Evolutionary conservation across 2,113 vertebrate genomes (phyloP).

Genomic region (Coryphaenoides rupestris): DNA sequence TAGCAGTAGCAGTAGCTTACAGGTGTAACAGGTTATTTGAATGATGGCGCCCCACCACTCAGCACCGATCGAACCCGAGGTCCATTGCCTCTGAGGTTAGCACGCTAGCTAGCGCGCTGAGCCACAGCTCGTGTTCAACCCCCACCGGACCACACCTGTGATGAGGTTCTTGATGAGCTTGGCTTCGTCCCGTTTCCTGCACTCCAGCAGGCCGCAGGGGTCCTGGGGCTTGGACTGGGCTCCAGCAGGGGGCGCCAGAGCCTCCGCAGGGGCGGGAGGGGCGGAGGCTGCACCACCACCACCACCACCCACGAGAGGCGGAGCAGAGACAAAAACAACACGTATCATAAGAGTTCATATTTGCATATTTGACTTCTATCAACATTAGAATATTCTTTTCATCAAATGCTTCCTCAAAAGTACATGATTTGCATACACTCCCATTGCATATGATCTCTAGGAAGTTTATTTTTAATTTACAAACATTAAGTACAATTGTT

Average conservation of each 20-base stretch:
- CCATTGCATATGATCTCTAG: too few species aligned
- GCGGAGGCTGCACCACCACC: conserved; percentile 32
- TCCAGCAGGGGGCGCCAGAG: background rate
- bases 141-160: conserved; percentile 66
- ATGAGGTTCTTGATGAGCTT: conserved; percentile 77
- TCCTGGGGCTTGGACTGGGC: conserved; percentile 23
- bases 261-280: conserved; percentile 15
- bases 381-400: too few species aligned
- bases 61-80: too few species aligned
- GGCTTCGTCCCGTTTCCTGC: conserved; percentile 70
- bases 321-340: conserved; percentile 9
- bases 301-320: background rate
- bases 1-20: too few species aligned
- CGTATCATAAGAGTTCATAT: background rate
- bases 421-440: too few species aligned
- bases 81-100: too few species aligned
- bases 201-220: conserved; percentile 67
- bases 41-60: too few species aligned
- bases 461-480: background rate
- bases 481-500: too few species aligned
- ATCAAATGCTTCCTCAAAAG: too few species aligned
- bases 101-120: too few species aligned
- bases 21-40: too few species aligned
- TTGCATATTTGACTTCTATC: too few species aligned
- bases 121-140: background rate